Base-by-base conservation (phyloP, 2,113 vertebrate genomes). In the Sinocyclocheilus rhinocerous region DNA sequence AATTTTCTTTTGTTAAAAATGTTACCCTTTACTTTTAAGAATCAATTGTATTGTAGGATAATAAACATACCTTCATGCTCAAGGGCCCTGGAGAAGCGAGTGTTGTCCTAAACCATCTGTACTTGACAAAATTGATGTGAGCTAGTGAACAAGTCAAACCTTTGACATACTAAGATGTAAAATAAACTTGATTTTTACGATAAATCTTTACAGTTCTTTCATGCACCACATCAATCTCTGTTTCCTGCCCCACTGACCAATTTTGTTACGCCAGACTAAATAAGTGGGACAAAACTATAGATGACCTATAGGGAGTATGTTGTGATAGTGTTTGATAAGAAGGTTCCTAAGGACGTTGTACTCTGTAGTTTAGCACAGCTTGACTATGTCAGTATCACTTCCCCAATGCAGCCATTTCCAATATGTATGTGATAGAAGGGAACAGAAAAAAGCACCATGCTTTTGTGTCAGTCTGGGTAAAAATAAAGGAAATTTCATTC, bases 401-500 rank as follows among this genome's bases (percentile, higher is more conserved):
- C 22, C 73, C 55, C 55, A 5, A 59, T 57, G 6, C 8, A 65
- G 57, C 11, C n/a, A 7, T 73, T 90, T 81, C 13, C 67, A 86
- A 76, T 87, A 79, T 67, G 50, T 20, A 36, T 36, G 48, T 29
- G 15, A 76, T 26, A 22, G 76, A 59, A 85, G 61, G 55, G 65
- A 75, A 78, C 48, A 82, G 83, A 80, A 78, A 52, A 42, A 10
- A 36, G 55, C 45, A 57, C 75, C 18, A 20, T 45, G 63, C 42
- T 59, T 89, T 87, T 73, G 48, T 81, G 39, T 50, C 55, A 79
- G 67, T 33, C 24, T 50, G 50, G 72, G 50, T 42, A 52, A 80
- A 83, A 88, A 84, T 20, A 29, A 85, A 83, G 69, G 26, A 48
- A 26, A 76, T 73, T 79, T 73, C 75, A 55, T 86, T 87, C 83